These are phyloP conservation scores for Pardalotus punctatus DNA, from an alignment of 2,113 vertebrate species.

Conservation along the genomic window DNA sequence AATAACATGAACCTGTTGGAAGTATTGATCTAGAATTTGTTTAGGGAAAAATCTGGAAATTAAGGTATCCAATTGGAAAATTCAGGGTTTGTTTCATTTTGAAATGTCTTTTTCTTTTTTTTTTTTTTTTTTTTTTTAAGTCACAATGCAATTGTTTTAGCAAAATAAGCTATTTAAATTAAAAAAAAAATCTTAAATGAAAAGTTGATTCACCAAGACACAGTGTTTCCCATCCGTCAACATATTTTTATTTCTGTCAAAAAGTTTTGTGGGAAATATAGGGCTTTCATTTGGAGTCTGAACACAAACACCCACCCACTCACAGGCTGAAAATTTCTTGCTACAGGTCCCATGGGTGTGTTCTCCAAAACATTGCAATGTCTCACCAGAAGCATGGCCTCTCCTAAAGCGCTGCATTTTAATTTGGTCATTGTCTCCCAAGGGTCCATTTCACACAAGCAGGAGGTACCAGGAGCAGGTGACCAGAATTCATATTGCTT, in stretches of 20 bases:
- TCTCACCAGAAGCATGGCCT: neutral
- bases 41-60: neutral
- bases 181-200: neutral
- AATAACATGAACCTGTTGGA: neutral
- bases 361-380: neutral
- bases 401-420: neutral
- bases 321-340: neutral
- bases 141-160: neutral
- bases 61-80: neutral
- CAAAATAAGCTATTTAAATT: neutral
- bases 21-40: neutral
- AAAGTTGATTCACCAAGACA: neutral
- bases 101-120: neutral
- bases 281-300: conserved; percentile 5
- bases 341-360: neutral
- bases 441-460: neutral
- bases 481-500: neutral
- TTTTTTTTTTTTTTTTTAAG: neutral
- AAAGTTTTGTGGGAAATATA: neutral
- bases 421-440: neutral
- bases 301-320: conserved; percentile 5
- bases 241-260: conserved; percentile 26
- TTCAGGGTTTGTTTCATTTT: neutral
- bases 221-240: neutral
- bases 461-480: neutral